Conservation (phyloP, 2,888 invertebrate species). For the Ectemnius cavifrons region DNA sequence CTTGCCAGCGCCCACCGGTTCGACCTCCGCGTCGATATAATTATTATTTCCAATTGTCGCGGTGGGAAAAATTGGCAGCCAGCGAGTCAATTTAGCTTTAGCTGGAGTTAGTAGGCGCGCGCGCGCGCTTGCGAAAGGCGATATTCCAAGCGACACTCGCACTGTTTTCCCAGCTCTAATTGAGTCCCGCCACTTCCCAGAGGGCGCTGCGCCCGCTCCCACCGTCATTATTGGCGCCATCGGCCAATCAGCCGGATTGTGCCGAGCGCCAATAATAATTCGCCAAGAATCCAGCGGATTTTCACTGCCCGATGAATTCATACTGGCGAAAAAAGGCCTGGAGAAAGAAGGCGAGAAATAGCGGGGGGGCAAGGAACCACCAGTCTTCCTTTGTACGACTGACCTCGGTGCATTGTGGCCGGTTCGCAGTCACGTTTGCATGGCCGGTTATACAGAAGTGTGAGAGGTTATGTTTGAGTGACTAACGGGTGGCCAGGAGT, state of each 20-base stretch:
- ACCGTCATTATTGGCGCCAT: conserved; percentile 43
- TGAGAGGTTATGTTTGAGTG: too few species aligned
- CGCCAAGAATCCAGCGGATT: not conserved
- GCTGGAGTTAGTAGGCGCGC: too few species aligned
- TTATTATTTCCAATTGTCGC: conserved; percentile 58
- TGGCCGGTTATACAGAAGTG: too few species aligned
- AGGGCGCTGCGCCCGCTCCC: conserved; percentile 15
- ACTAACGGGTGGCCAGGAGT: too few species aligned
- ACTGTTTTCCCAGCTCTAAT: conserved; percentile 38
- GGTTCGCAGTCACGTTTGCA: too few species aligned
- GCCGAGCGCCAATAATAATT: conserved; percentile 45
- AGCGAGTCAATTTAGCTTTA: conserved; percentile 33
- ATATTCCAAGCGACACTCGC: conserved; percentile 34
- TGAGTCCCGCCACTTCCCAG: conserved; percentile 35
- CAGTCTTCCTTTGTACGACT: too few species aligned
- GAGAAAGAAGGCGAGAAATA: not conserved
- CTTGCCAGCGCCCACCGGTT: too few species aligned
- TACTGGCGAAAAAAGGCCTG: not conserved
- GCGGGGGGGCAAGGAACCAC: not conserved
- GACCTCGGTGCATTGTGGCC: too few species aligned
- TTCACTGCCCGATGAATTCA: not conserved
- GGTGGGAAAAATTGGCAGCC: conserved; percentile 10
- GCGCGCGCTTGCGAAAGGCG: not conserved
- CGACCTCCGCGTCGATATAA: conserved; percentile 21
- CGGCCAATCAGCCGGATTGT: conserved; percentile 42